phyloP scores from a whole-genome alignment of 64 coral and sea anemone genomes.

The Cladopsammia gracilis region DNA sequence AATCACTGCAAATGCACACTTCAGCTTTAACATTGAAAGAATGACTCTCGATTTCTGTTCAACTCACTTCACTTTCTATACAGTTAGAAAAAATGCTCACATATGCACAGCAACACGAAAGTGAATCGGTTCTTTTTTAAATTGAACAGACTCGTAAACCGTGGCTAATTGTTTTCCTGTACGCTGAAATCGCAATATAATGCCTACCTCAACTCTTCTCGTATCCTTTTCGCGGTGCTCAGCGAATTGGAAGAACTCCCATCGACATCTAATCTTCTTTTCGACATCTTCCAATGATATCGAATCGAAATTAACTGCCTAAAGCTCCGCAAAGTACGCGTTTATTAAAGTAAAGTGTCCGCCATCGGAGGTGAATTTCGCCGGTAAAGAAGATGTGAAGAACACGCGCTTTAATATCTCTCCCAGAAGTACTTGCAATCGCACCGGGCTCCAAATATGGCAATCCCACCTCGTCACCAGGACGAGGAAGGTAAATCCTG shows the following conservation, averaged over 20 bases:
- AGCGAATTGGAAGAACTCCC: conserved; percentile 50
- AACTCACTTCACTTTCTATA: too few species aligned
- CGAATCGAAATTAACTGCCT: not conserved
- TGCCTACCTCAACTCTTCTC: conserved; percentile 85
- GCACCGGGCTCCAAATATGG: not conserved
- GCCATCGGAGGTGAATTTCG: not conserved
- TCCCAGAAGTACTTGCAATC: conserved; percentile 28
- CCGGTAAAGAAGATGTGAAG: not conserved
- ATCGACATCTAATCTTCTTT: conserved; percentile 94
- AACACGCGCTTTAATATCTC: not conserved
- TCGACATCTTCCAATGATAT: conserved; percentile 77
- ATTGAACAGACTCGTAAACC: too few species aligned
- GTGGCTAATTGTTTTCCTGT: too few species aligned
- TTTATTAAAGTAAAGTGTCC: not conserved
- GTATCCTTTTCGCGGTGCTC: conserved; percentile 89
- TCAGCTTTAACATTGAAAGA: too few species aligned
- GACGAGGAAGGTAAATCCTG: not conserved
- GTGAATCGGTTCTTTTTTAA: too few species aligned
- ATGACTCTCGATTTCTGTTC: too few species aligned
- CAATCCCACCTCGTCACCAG: not conserved
- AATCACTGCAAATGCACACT: too few species aligned
- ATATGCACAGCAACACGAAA: too few species aligned
- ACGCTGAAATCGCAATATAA: not conserved
- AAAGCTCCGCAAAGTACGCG: not conserved
- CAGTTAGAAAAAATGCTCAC: too few species aligned